Evolutionary conservation across 2,797 vertebrate species (phyloP), one percentile per base, ranked within the genome.

Genomic region (Epinephelus malabaricus): DNA sequence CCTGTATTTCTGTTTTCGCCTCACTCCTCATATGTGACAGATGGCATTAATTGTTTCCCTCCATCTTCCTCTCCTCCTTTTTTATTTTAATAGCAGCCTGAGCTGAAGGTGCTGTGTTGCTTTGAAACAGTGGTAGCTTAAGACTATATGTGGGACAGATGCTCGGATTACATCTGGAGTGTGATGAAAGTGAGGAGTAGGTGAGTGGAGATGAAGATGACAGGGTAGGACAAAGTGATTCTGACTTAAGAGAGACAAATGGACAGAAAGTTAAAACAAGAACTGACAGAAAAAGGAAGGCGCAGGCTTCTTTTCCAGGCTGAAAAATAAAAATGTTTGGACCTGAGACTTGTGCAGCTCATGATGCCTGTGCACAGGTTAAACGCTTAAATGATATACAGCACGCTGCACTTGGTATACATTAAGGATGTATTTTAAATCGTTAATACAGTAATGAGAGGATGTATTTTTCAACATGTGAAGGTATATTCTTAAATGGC

Each of bases 111-210:
- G 49, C 64, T 60, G 3, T 55, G 58, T n/a, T 58, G 73, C 82
- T 73, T 38, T 54, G 71, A 65, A 64, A 60, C 45, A 10, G 7
- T 53, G 55, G 49, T 50, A 69, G 68, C 71, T 64, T 50, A 49
- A 62, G 55, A 62, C 64, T 79, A 83, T 82, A 69, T 79, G 73
- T 84, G 76, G 51, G 49, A n/a, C 49, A 25, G 58, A 30, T 46
- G 18, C 64, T 56, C 25, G 62, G 47, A 45, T 59, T 77, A 65
- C 34, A 51, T 65, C 49, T 69, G 13, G 56, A 62, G 46, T 62
- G 18, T 47, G 30, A 69, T 77, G 15, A 64, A 54, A 47, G 45
- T 56, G 14, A 76, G 54, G 15, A 66, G 47, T 53, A 71, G 38
- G 25, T 40, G 62, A 75, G 62, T 53, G 23, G 23, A 63, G 30